A percentile compares a stretch with the other conserved stretches of the same genome.
Conservation (phyloP, 1,140 invertebrate species). For the Nasonia vitripennis region DNA sequence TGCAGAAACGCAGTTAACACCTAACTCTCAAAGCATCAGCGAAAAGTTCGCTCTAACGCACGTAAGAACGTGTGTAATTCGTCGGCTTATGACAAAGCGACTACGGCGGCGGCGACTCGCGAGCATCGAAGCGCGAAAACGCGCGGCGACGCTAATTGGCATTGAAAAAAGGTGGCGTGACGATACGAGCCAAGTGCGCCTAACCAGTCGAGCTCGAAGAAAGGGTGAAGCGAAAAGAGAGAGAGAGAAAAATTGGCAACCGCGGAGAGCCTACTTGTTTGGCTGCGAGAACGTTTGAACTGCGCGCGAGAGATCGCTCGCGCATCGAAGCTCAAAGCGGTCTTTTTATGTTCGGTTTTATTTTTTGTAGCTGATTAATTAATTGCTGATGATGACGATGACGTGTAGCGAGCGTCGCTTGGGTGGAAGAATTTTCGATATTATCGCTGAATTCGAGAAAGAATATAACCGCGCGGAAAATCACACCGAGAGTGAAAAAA, state of each 20-base stretch:
- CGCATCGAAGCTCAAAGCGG: background rate
- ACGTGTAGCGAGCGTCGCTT: too few relatives aligned
- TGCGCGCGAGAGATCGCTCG: background rate
- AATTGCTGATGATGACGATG: background rate
- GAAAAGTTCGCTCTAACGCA: background rate
- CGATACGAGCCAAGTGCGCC: conserved; percentile 63
- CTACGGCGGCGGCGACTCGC: background rate
- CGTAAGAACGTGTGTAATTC: conserved; percentile 54
- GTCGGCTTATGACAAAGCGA: conserved; percentile 39
- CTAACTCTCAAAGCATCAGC: background rate
- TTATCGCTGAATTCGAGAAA: background rate
- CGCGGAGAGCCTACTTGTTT: background rate
- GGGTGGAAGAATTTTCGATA: background rate
- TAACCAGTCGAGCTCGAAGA: conserved; percentile 49
- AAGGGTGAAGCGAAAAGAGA: conserved; percentile 48
- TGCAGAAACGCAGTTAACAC: background rate
- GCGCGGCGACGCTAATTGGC: conserved; percentile 66
- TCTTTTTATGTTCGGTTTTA: background rate
- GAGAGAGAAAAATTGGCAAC: conserved; percentile 44
- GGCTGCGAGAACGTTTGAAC: background rate
- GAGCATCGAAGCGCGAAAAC: conserved; percentile 1
- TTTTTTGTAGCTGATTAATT: background rate
- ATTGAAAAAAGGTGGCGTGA: conserved; percentile 72
- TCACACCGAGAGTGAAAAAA: background rate
- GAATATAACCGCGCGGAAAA: background rate